phyloP scores from a whole-genome alignment of 2,113 vertebrate genomes.

The Barbus barbus region DNA sequence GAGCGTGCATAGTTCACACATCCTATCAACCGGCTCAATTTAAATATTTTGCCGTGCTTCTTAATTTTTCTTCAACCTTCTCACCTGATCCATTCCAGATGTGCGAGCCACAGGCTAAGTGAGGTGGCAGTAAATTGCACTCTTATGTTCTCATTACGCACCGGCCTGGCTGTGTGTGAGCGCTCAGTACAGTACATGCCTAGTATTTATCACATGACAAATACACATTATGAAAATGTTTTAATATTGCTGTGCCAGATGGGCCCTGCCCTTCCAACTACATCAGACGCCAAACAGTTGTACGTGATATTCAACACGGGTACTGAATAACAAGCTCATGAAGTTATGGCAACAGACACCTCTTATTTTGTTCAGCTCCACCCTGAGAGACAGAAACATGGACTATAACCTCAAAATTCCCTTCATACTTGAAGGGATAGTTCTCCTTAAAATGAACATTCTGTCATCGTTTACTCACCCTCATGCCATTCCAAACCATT shows the following conservation, averaged over 20 bases:
- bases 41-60: constrained; percentile 69
- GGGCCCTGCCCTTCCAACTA: background rate
- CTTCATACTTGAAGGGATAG: background rate
- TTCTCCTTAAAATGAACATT: background rate
- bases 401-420: constrained; percentile 12
- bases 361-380: constrained; percentile 16
- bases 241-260: constrained; percentile 12
- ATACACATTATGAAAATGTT: background rate
- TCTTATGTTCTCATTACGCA: constrained; percentile 28
- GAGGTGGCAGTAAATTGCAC: constrained; percentile 42
- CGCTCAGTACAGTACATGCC: background rate
- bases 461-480: background rate
- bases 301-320: constrained; percentile 21
- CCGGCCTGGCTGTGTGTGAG: background rate
- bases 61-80: constrained; percentile 66
- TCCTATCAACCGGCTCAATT: constrained; percentile 53
- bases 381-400: constrained; percentile 7
- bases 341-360: constrained; percentile 28
- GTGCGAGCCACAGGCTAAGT: constrained; percentile 55
- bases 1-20: constrained; percentile 56
- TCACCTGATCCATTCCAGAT: constrained; percentile 69
- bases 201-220: constrained; percentile 3
- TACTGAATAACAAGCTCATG: constrained; percentile 19
- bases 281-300: background rate
- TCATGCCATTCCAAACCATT: background rate